Evolutionary conservation across 2,797 vertebrate species (phyloP).

Genomic region (Gymnothorax javanicus): DNA sequence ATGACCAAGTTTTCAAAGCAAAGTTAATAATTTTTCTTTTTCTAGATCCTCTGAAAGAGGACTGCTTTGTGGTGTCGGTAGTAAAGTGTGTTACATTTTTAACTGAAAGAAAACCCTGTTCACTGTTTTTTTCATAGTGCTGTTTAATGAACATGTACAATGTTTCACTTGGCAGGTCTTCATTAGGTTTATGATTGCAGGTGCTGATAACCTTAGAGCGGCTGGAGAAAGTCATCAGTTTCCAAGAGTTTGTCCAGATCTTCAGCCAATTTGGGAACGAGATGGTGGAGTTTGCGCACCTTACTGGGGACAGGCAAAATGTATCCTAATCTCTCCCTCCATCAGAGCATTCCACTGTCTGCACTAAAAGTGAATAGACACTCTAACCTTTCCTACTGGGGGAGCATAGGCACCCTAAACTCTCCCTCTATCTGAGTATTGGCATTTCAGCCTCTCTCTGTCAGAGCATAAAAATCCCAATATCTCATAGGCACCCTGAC

Average conservation of each 20-base stretch:
- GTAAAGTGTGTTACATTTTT: too few species aligned
- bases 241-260: conserved; percentile 99
- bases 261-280: conserved; percentile 99
- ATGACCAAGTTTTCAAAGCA: background rate
- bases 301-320: conserved; percentile 97
- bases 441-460: background rate
- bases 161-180: too few species aligned
- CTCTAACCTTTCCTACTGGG: background rate
- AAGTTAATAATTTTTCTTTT: background rate
- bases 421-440: background rate
- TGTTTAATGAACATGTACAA: too few species aligned
- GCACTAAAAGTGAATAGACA: too few species aligned
- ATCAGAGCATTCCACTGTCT: background rate
- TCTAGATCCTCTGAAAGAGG: too few species aligned
- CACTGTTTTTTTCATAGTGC: too few species aligned
- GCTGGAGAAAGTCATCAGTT: conserved; percentile 93
- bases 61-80: too few species aligned
- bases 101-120: too few species aligned
- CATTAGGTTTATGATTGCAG: conserved; percentile 61
- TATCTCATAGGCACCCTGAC: background rate
- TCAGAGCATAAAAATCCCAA: too few species aligned
- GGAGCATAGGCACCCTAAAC: background rate
- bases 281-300: conserved; percentile 99
- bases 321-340: conserved; percentile 61
- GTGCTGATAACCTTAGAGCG: conserved; percentile 94